Base-by-base conservation (phyloP, 2,888 invertebrate genomes). In the Macrosiphum euphorbiae region DNA sequence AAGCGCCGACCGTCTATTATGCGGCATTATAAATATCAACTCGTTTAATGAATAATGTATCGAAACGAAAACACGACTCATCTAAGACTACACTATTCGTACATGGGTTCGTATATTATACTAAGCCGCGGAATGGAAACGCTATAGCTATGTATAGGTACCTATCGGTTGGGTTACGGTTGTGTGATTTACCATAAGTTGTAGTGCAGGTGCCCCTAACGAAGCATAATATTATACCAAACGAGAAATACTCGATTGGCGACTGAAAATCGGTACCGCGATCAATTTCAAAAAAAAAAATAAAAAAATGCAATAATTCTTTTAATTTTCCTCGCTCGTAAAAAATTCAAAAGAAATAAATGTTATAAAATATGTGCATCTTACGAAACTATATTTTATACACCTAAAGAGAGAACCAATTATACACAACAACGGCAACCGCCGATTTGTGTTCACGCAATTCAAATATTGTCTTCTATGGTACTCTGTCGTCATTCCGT, bases 1-100 rank as follows among this genome's bases (percentile, higher is more conserved):
- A 90, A 90, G 44, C 47, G 47, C 47, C 47, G 47, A 67, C 44
- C n/a, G 8, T 78, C 35, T 24, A 78, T 78, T 90, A 61, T 47
- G n/a, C 3, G 35, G 61, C 20, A 47, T 61, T 61, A 47, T 89
- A 90, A 90, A 24, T 47, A 47, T 67, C 67, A 90, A 90, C 78
- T 78, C 20, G 58, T 44, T 89, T 58, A 44, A 61, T 44, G 89
- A 89, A 89, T 89, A 44, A 58, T 61, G 44, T 89, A 78, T 78
- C 78, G 35, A 78, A 78, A 78, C 20, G 78, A 78, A 20, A 78
- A 78, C 20, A 78, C 78, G 2, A 41, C 35, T 35, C 78, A 35
- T 78, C 78, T 10, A 78, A 78, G 8, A 35, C 78, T 35, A 35
- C 35, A 35, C 35, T 0, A 7, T 7, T 58, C 58, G 26, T 13